Evolutionary conservation across 30 jellyfish, hydroid and myxozoan species (phyloP).

Genomic region (Cassiopea andromeda): DNA sequence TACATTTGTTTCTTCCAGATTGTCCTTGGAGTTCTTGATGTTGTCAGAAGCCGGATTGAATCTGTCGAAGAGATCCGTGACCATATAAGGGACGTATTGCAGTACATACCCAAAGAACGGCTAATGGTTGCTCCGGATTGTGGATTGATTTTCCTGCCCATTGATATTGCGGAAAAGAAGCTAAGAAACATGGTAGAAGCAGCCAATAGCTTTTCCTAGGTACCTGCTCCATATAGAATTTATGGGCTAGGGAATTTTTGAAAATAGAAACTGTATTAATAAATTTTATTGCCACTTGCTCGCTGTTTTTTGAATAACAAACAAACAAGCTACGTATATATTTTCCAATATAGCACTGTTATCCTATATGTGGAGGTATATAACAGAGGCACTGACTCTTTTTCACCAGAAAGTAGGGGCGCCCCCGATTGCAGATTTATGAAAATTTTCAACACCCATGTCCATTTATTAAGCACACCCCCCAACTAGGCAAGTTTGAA

Average conservation of each 20-base stretch:
- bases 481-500: no score
- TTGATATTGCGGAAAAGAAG: constrained; percentile 64
- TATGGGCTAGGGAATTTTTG: not conserved
- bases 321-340: no score
- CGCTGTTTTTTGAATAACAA: not conserved
- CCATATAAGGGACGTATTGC: constrained; percentile 76
- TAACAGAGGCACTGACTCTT: not conserved
- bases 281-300: no score
- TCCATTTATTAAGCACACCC: no score
- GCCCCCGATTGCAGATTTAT: not conserved
- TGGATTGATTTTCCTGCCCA: constrained; percentile 79
- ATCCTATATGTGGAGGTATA: no score
- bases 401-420: not conserved
- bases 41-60: constrained; percentile 84
- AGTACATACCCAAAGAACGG: constrained; percentile 73
- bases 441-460: no score
- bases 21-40: constrained; percentile 88
- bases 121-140: constrained; percentile 86
- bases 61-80: constrained; percentile 78
- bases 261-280: not conserved
- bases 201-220: constrained; percentile 37
- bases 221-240: not conserved
- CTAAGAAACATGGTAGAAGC: constrained; percentile 79
- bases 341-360: no score
- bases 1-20: constrained; percentile 22